Evolutionary conservation across 2,888 invertebrate species (phyloP), one percentile per base, ranked within the genome.

Genomic region (Diabrotica balteata): DNA sequence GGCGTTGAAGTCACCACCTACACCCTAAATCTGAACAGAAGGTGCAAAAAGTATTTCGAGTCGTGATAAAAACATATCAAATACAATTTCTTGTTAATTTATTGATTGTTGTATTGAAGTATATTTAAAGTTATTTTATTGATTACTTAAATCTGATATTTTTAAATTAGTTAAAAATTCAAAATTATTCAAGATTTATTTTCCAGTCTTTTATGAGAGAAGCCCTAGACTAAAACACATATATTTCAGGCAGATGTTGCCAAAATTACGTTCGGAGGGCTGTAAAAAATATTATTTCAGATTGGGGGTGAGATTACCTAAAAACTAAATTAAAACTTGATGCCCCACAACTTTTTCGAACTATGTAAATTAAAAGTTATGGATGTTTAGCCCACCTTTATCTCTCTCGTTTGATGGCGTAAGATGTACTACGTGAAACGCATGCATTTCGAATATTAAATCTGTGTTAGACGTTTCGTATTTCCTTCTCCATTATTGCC

Each of bases 211-310:
- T 32, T 32, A 5, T 32, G 32, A 32, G 32, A 32, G 1, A 32
- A 32, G 1, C 32, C 64, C 64, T 46, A 46, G 58, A 45, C 64
- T 64, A 64, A 52, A 64, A 64, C 64, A 78, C 77, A 77, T 77
- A 80, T 80, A 80, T 79, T 69, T 59, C 46, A 59, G 63, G 76
- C 80, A 81, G 81, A 81, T 81, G 81, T 75, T 80, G 76, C 80
- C 72, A 69, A 72, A 78, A 76, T 77, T 73, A 73, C 69, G 70
- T 70, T 74, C 71, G 63, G 73, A 71, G 75, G 73, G 71, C 70
- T 69, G 71, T 73, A 75, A 73, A 74, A 75, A 76, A 75, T 75
- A 77, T 74, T 75, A 74, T 75, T 76, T 74, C 72, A 70, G 73
- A 76, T 76, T 72, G 69, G 75, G 75, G 75, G 73, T 67, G 76